phyloP scores from a whole-genome alignment of 2,113 vertebrate species.

The Echinops telfairi region DNA sequence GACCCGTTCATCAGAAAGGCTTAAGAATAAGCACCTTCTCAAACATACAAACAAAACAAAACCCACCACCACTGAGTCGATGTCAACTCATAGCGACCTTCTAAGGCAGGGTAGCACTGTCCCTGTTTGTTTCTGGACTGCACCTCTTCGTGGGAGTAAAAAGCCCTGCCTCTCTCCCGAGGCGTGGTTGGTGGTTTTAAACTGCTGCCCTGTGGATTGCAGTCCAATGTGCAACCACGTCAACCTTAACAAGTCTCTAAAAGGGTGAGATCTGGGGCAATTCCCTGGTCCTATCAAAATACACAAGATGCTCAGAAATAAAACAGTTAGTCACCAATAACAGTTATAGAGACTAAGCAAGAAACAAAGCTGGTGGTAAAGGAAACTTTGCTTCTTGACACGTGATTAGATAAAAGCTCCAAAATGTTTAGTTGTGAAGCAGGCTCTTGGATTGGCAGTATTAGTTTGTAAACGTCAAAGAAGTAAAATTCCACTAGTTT shows the following conservation, averaged over 20 bases:
- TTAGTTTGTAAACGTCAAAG: constrained; percentile 66
- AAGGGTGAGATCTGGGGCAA: background rate
- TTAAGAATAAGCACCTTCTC: constrained; percentile 44
- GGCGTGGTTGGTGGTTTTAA: no score
- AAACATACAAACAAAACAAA: background rate
- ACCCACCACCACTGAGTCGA: no score
- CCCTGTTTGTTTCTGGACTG: no score
- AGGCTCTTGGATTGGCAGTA: constrained; percentile 5
- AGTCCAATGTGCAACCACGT: background rate
- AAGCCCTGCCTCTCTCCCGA: no score
- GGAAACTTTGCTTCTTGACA: constrained; percentile 40
- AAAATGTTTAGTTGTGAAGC: constrained; percentile 27
- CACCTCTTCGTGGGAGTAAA: no score
- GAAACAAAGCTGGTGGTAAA: constrained; percentile 23
- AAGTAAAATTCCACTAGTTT: constrained; percentile 57
- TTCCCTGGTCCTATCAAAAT: constrained; percentile 16
- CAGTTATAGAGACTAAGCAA: constrained; percentile 33
- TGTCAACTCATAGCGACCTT: no score
- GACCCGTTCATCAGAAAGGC: background rate
- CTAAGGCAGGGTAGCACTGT: no score
- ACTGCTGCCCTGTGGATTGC: no score
- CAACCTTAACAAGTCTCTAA: background rate
- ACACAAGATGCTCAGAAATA: background rate
- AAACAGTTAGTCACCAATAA: constrained; percentile 10
- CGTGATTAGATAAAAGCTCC: constrained; percentile 28